Evolutionary conservation across 2,888 invertebrate species (phyloP).

Genomic region (Diachrysia chrysitis): DNA sequence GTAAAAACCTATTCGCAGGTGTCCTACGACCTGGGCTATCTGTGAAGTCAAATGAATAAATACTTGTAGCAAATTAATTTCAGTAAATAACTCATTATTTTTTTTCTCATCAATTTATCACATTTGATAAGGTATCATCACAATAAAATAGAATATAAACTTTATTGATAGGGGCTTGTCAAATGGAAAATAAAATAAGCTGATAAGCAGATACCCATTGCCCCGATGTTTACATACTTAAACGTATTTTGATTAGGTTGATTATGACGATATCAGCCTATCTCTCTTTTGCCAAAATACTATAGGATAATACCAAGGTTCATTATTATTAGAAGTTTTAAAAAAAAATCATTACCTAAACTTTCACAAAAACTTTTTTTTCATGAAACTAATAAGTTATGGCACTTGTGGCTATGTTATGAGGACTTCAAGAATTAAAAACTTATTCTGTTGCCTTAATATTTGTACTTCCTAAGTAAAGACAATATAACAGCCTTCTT

Average conservation of each 20-base stretch:
- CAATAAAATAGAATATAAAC: background rate
- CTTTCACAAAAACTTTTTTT: too few species aligned
- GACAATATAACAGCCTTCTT: too few species aligned
- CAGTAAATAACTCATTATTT: too few species aligned
- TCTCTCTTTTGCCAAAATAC: background rate
- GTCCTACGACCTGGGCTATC: too few species aligned
- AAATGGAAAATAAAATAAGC: background rate
- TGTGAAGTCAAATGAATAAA: too few species aligned
- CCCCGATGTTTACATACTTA: constrained; percentile 3
- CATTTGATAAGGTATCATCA: background rate
- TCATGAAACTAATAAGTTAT: too few species aligned
- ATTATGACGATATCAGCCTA: background rate
- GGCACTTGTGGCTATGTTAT: too few species aligned
- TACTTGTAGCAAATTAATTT: background rate
- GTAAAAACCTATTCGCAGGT: too few species aligned
- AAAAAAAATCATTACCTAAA: too few species aligned
- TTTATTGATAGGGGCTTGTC: background rate
- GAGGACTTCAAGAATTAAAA: too few species aligned
- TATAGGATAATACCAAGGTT: background rate
- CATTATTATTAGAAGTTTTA: background rate
- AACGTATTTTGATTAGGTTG: constrained; percentile 1
- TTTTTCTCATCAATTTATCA: background rate
- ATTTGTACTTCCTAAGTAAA: too few species aligned
- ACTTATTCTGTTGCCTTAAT: too few species aligned
- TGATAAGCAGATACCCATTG: background rate